A percentile compares a stretch with the other conserved stretches of the same genome.
Evolutionary conservation across 2,113 vertebrate species (phyloP).

Genomic region (Toxotes jaculatrix): DNA sequence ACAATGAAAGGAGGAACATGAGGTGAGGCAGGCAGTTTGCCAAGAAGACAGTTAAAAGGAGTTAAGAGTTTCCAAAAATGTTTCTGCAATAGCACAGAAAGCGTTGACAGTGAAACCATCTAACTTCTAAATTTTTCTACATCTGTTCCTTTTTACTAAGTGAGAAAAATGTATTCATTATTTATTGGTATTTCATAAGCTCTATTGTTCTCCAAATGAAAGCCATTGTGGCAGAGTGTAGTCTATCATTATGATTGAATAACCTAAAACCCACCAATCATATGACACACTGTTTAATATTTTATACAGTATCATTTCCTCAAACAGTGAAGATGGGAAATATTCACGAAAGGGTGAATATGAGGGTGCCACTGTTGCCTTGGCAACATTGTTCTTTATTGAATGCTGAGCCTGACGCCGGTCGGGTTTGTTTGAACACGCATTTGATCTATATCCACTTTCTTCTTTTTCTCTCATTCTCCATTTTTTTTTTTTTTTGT

Average conservation of each 20-base stretch:
- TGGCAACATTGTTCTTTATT: constrained; percentile 82
- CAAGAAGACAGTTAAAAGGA: background rate
- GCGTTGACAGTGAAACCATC: background rate
- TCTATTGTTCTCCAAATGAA: constrained; percentile 9
- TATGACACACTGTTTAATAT: constrained; percentile 29
- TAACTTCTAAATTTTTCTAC: background rate
- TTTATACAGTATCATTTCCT: constrained; percentile 37
- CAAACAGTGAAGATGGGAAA: constrained; percentile 21
- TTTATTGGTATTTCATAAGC: constrained; percentile 5
- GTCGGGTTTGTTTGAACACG: constrained; percentile 76
- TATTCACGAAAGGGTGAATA: constrained; percentile 17
- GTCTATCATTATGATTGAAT: constrained; percentile 26
- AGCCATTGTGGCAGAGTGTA: constrained; percentile 24
- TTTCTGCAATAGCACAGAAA: background rate
- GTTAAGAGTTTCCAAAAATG: background rate
- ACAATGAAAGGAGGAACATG: constrained; percentile 29
- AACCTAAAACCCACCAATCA: constrained; percentile 17
- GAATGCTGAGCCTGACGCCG: constrained; percentile 47
- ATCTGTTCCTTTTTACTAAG: background rate
- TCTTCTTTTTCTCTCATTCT: constrained; percentile 46
- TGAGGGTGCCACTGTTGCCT: constrained; percentile 61
- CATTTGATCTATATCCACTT: constrained; percentile 78
- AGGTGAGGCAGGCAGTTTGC: constrained; percentile 4
- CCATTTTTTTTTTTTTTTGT: constrained; percentile 24
- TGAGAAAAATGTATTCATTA: constrained; percentile 5